Percentiles rank a stretch among this genome's conserved stretches.
phyloP scores from a whole-genome alignment of 2,797 vertebrate species.

The Chloroceryle amazona region DNA sequence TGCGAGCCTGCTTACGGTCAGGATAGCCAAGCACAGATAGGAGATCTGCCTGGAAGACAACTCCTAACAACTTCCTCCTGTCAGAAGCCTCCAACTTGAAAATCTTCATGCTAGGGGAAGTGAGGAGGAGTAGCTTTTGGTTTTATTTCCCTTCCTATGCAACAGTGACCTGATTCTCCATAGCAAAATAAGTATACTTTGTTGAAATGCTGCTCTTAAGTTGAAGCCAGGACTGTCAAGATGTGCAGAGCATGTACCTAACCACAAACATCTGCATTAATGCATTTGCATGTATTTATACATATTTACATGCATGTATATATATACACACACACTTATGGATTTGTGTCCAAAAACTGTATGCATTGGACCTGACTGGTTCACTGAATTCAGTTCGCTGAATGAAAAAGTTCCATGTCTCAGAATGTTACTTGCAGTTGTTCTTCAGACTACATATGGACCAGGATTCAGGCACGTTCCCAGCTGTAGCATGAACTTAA shows the following conservation, averaged over 20 bases:
- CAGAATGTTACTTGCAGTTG: background rate
- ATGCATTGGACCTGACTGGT: background rate
- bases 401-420: background rate
- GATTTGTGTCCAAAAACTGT: background rate
- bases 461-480: background rate
- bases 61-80: background rate
- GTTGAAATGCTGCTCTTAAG: background rate
- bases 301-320: rapidly evolving
- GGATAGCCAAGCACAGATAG: background rate
- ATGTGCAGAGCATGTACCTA: background rate
- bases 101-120: background rate
- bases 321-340: too few relatives aligned
- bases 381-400: background rate
- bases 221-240: background rate
- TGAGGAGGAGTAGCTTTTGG: background rate
- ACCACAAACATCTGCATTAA: background rate
- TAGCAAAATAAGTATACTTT: background rate
- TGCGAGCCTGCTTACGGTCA: rapidly evolving
- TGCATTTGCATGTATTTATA: background rate
- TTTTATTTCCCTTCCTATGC: background rate
- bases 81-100: background rate
- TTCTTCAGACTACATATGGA: background rate
- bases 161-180: background rate
- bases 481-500: background rate
- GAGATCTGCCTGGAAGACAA: background rate